A percentile compares a stretch with the other conserved stretches of the same genome.
phyloP scores from a whole-genome alignment of 1,140 invertebrate genomes.

The Wasmannia auropunctata region DNA sequence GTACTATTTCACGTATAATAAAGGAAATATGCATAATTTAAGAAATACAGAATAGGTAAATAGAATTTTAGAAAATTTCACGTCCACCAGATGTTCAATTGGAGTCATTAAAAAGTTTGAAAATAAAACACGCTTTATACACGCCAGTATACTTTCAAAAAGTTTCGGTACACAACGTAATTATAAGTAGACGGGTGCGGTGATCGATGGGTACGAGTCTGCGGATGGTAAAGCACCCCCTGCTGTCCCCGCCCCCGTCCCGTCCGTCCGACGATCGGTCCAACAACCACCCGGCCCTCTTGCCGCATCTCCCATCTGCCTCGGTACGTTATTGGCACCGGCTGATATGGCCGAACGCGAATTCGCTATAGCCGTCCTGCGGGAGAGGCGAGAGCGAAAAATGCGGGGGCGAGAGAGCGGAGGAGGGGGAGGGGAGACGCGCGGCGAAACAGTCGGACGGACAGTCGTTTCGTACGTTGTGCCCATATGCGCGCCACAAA shows the following conservation, averaged over 20 bases:
- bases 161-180: background rate
- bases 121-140: background rate
- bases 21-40: too few relatives aligned
- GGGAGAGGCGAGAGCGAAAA: conserved; percentile 27
- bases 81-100: too few relatives aligned
- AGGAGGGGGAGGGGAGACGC: background rate
- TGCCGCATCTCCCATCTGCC: conserved; percentile 69
- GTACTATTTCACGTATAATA: too few relatives aligned
- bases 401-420: background rate
- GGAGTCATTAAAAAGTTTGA: background rate
- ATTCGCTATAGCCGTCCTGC: conserved; percentile 61
- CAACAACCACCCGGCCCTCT: conserved; percentile 67
- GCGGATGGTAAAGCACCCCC: conserved; percentile 66
- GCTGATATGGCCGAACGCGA: conserved; percentile 74
- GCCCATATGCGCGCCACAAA: conserved; percentile 3
- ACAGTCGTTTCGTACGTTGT: conserved; percentile 28
- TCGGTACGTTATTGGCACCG: conserved; percentile 75
- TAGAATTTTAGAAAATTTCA: too few relatives aligned
- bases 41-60: too few relatives aligned
- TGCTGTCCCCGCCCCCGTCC: conserved; percentile 28
- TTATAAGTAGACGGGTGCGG: conserved; percentile 42
- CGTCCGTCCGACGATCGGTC: conserved; percentile 26
- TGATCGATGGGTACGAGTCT: conserved; percentile 53
- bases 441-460: background rate
- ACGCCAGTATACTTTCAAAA: background rate